These are phyloP conservation scores for Laspeyria flexula DNA, from an alignment of 2,888 invertebrate species.

Conservation along the genomic window DNA sequence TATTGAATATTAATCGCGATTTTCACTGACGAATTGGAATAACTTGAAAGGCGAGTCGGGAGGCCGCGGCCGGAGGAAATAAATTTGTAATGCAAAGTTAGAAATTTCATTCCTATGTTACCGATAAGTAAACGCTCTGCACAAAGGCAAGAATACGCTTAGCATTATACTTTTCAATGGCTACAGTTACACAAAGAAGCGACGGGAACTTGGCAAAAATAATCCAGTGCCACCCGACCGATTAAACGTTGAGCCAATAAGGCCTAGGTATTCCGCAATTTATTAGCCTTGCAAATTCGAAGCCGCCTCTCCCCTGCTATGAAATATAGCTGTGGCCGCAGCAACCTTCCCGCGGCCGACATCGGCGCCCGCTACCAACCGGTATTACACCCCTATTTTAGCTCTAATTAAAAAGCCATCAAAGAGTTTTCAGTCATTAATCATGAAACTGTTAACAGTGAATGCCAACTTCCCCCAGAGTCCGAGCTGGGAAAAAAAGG, in stretches of 20 bases:
- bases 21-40: constrained; percentile 81
- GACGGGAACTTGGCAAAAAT: constrained; percentile 67
- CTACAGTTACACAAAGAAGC: constrained; percentile 62
- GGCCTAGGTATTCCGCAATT: constrained; percentile 84
- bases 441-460: constrained; percentile 86
- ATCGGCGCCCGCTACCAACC: constrained; percentile 54
- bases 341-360: constrained; percentile 67
- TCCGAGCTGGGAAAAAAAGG: constrained; percentile 70
- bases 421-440: constrained; percentile 86
- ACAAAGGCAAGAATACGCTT: constrained; percentile 77
- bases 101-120: constrained; percentile 82
- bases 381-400: constrained; percentile 84
- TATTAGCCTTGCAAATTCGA: constrained; percentile 86
- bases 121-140: constrained; percentile 80
- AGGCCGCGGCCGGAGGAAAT: constrained; percentile 73
- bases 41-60: constrained; percentile 74
- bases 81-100: constrained; percentile 86
- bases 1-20: constrained; percentile 85
- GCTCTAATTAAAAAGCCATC: constrained; percentile 87
- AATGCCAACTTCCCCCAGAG: constrained; percentile 78
- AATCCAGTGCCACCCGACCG: constrained; percentile 72
- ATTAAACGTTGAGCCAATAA: constrained; percentile 81
- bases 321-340: constrained; percentile 81
- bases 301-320: constrained; percentile 72
- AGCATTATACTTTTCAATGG: constrained; percentile 71